Base-by-base conservation (phyloP, 2,113 vertebrate genomes). In the Macaca nemestrina region DNA sequence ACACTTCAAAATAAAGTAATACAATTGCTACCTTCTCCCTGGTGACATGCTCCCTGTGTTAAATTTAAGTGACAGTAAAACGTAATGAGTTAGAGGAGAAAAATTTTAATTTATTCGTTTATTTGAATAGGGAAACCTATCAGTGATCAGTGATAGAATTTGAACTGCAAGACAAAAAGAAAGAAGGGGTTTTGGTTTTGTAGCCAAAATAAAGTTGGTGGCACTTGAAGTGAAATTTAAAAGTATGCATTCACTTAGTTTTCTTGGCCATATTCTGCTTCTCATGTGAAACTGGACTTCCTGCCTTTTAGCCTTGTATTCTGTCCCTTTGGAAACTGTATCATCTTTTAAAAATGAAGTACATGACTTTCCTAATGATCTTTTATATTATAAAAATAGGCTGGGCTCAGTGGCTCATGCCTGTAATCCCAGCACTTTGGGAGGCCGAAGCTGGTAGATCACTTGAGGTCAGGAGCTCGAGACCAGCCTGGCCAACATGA, bases 151-250 rank as follows among this genome's bases (percentile, higher is more conserved):
- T 48, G 59, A 75, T 93, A 18, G 94, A 93, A 90, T 96, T 48
- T 95, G 50, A 86, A 86, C 52, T n/a, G 48, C 76, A 8, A 55
- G 57, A 90, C 40, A 95, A 93, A 61, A 89, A 48, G 25, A 86
- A 93, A 45, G 57, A 79, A 59, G 55, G 80, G 6, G 17, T 73
- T 93, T 93, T 67, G 30, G 67, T 95, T 93, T 96, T 85, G 84
- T 73, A 90, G 82, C 38, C 96, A 59, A 95, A 95, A 93, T 95
- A 79, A 82, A 95, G 59, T 91, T 81, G 50, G 16, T 40, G 86
- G 40, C 79, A 86, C 68, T 97, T 83, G 79, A 94, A 94, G 23
- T 82, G 18, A 96, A 97, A 95, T 92, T 68, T 30, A 43, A 95
- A 90, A 91, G 52, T 43, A 89, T 13, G 35, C 22, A 80, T 64